A percentile compares a stretch with the other conserved stretches of the same genome.
Evolutionary conservation across 2,113 vertebrate species (phyloP).

Genomic region (Promerops cafer): DNA sequence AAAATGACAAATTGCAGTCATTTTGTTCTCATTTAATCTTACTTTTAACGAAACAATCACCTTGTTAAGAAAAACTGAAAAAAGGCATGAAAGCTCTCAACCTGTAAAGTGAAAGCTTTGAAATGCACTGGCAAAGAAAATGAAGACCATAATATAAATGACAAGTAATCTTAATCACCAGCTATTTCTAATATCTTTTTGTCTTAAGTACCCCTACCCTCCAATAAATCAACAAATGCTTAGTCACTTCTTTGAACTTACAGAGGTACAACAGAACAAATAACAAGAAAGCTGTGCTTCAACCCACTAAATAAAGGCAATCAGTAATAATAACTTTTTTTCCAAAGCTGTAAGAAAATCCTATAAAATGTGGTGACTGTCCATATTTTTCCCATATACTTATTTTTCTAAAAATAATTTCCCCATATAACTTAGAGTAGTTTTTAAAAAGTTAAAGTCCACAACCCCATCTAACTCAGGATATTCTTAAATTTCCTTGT

Average conservation of each 20-base stretch:
- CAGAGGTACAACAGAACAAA: background rate
- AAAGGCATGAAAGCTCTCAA: background rate
- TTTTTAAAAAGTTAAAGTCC: background rate
- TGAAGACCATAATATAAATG: background rate
- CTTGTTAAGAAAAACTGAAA: background rate
- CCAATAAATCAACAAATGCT: background rate
- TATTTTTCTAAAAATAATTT: background rate
- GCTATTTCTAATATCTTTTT: background rate
- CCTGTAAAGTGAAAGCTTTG: background rate
- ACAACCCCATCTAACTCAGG: background rate
- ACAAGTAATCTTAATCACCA: background rate
- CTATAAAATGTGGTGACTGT: background rate
- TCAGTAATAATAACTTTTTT: background rate
- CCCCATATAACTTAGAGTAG: background rate
- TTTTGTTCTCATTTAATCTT: background rate
- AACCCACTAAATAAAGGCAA: background rate
- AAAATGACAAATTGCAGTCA: constrained; percentile 7
- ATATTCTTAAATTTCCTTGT: background rate
- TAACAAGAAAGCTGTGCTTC: background rate
- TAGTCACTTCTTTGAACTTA: background rate
- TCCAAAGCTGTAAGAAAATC: background rate
- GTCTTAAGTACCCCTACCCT: background rate
- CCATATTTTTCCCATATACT: background rate
- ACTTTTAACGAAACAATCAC: constrained; percentile 22
- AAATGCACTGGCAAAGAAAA: background rate